Conservation (phyloP, 2,797 vertebrate species). For the Manis pentadactyla region DNA sequence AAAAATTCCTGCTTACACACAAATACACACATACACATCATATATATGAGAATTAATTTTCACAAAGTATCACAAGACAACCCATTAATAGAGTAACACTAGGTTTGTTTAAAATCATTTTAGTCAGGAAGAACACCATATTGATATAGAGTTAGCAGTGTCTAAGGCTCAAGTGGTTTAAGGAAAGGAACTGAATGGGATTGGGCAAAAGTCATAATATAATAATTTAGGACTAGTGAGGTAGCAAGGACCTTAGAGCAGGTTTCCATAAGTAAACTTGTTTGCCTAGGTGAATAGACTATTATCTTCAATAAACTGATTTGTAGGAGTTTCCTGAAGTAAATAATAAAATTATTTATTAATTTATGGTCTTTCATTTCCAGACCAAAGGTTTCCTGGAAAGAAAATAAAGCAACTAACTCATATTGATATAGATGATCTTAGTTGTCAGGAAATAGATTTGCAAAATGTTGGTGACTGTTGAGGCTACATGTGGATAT, state of each 20-base stretch:
- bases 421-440: neutral
- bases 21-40: neutral
- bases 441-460: slow-evolving; percentile 16
- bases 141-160: neutral
- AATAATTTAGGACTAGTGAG: neutral
- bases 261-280: slow-evolving; percentile 29
- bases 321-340: slow-evolving; percentile 8
- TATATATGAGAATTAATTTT: neutral
- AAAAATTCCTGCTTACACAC: neutral
- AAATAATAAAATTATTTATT: slow-evolving; percentile 45
- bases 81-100: neutral
- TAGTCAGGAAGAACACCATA: neutral
- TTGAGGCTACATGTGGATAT: neutral
- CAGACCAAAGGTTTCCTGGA: neutral
- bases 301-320: slow-evolving; percentile 28
- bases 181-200: neutral
- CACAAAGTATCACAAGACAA: neutral
- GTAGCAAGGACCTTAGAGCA: neutral
- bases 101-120: slow-evolving; percentile 47
- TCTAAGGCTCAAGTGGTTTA: neutral
- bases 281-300: slow-evolving; percentile 1
- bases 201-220: neutral
- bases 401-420: slow-evolving; percentile 44
- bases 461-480: slow-evolving; percentile 2
- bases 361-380: slow-evolving; percentile 15